These are phyloP conservation scores for Sphaerodactylus townsendi DNA, from an alignment of 2,113 vertebrate species.

Conservation along the genomic window DNA sequence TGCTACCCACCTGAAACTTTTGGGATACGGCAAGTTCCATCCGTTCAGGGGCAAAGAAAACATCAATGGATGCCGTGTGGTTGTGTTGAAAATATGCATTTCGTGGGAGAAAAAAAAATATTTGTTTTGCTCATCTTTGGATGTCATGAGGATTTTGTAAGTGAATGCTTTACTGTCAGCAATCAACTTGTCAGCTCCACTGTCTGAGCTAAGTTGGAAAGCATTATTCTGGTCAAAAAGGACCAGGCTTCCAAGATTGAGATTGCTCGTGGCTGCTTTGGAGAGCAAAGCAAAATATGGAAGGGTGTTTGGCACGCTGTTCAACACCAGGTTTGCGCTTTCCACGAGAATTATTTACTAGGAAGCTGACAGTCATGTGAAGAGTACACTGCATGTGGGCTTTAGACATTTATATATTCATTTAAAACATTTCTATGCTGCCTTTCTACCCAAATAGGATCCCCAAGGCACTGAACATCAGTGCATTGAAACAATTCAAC, in stretches of 20 bases:
- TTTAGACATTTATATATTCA: too few species aligned
- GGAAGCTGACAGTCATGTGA: constrained; percentile 34
- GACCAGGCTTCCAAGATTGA: constrained; percentile 18
- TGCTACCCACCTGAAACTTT: background rate
- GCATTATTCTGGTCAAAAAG: constrained; percentile 61
- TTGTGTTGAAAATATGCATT: constrained; percentile 64
- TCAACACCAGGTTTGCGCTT: constrained; percentile 41
- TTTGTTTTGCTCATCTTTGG: constrained; percentile 45
- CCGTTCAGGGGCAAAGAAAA: too few species aligned
- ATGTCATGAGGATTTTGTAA: constrained; percentile 64
- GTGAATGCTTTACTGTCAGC: constrained; percentile 61
- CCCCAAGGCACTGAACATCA: too few species aligned
- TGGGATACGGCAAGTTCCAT: background rate
- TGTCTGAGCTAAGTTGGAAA: constrained; percentile 71
- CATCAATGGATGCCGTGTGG: constrained; percentile 28
- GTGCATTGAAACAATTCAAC: too few species aligned
- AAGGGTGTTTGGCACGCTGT: constrained; percentile 35
- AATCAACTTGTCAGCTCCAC: constrained; percentile 66
- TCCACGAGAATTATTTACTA: constrained; percentile 48
- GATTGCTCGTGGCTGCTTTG: constrained; percentile 48
- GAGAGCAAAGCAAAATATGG: constrained; percentile 41
- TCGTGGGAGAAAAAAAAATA: constrained; percentile 50
- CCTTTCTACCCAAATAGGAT: too few species aligned
- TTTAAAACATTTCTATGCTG: too few species aligned
- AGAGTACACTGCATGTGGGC: background rate